Base-by-base conservation (phyloP, 2,888 invertebrate species). In the Platycheirus albimanus region DNA sequence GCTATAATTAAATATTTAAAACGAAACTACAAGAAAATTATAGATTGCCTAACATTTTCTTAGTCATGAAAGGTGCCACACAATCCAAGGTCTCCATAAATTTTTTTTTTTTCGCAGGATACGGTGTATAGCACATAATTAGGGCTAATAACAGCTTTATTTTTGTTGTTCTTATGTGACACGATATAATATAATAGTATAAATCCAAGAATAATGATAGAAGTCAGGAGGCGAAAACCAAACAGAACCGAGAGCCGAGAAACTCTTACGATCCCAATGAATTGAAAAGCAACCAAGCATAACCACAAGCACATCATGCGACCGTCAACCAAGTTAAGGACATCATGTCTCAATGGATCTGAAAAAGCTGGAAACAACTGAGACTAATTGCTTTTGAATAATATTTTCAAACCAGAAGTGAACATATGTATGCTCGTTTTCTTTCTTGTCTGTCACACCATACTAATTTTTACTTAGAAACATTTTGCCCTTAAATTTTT, bases 381-480 rank as follows among this genome's bases (percentile, higher is more conserved):
- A 52, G 30, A 17, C 30, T 24, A 52, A 52, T 52, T 52, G 52
- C 30, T 30, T 10, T 52, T 33, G 52, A 52, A 52, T 52, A 52
- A 17, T 52, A 33, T 52, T 52, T 52, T 17, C 33, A 52, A 15
- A 11, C 30, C 30, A 30, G 4, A 51, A 51, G 10, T 51, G 51
- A 51, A 51, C 51, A 51, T 30, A 15, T n/a, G n/a, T 6, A 24
- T 52, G 52, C 7, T 33, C 52, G 33, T 52, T 52, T 52, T 52
- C 33, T 7, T 33, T 7, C 6, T n/a, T 51, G 24, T 24, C 24
- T 51, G 24, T 24, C 24, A 24, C 24, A 24, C 24, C n/a, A n/a
- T n/a, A n/a, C n/a, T n/a, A n/a, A n/a, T n/a, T 24, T 24, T 3
- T 24, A 3, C 30, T 52, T 17, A 17, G 17, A 17, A 43, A 43